These are phyloP conservation scores for Scaptomyza polygonia DNA, from an alignment of 2,888 invertebrate genomes.

Conservation along the genomic window DNA sequence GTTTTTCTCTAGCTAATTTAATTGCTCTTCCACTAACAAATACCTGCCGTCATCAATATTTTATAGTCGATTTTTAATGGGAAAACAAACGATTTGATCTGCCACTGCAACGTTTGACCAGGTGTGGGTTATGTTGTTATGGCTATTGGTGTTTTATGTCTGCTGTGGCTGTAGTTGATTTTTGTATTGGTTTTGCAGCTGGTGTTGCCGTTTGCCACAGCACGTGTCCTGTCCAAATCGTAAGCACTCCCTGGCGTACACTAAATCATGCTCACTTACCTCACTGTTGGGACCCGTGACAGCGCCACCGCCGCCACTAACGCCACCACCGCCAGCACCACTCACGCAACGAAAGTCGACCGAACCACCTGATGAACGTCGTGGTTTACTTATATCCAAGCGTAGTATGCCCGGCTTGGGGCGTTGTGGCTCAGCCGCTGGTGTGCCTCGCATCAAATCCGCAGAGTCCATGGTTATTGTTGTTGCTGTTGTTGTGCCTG, in stretches of 20 bases:
- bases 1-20: neutral
- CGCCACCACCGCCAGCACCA: slow-evolving; percentile 21
- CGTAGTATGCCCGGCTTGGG: slow-evolving; percentile 85
- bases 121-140: slow-evolving; percentile 45
- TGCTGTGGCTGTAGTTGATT: slow-evolving; percentile 11
- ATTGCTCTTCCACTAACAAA: neutral
- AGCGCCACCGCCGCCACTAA: slow-evolving; percentile 22
- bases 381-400: slow-evolving; percentile 84
- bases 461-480: slow-evolving; percentile 13
- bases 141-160: slow-evolving; percentile 36
- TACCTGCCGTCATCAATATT: neutral
- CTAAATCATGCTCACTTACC: slow-evolving; percentile 77
- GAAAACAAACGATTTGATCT: slow-evolving; percentile 52
- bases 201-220: slow-evolving; percentile 16
- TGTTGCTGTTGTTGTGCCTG: slow-evolving; percentile 14
- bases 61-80: slow-evolving; percentile 1
- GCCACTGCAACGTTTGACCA: slow-evolving; percentile 48
- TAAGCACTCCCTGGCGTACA: slow-evolving; percentile 72
- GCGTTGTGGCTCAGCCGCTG: slow-evolving; percentile 57
- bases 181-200: neutral
- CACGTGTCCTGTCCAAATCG: slow-evolving; percentile 63
- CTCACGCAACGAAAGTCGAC: slow-evolving; percentile 84
- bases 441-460: slow-evolving; percentile 42
- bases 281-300: slow-evolving; percentile 67
- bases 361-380: slow-evolving; percentile 85